Percentiles rank a stretch among this genome's conserved stretches.
Evolutionary conservation across 2,113 vertebrate species (phyloP).

Genomic region (Mesoclemmys tuberculata): DNA sequence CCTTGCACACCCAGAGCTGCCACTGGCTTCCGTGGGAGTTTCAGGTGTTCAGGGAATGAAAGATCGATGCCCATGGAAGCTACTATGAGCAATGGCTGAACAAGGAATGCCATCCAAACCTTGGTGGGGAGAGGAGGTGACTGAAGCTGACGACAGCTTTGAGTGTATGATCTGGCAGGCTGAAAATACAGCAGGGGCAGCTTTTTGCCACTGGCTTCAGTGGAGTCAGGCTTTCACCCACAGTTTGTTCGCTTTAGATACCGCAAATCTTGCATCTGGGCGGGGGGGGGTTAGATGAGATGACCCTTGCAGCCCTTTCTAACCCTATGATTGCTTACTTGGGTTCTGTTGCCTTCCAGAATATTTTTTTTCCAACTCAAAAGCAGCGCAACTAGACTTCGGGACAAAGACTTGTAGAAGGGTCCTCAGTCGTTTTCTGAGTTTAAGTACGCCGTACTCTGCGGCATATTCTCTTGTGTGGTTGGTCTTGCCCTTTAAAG

Average conservation of each 20-base stretch:
- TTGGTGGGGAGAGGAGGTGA: background rate
- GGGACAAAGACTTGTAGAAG: background rate
- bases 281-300: background rate
- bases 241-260: background rate
- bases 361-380: background rate
- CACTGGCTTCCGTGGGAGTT: background rate
- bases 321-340: background rate
- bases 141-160: background rate
- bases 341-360: background rate
- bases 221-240: background rate
- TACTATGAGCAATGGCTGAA: background rate
- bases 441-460: background rate
- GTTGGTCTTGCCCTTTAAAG: background rate
- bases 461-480: background rate
- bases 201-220: fast-evolving
- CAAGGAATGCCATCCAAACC: background rate
- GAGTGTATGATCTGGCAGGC: background rate
- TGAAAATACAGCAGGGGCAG: background rate
- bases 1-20: background rate
- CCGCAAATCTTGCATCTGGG: background rate
- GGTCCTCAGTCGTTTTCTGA: background rate
- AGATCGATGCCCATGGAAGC: background rate
- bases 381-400: background rate
- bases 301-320: background rate
- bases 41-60: background rate